Conservation (phyloP, 2,113 vertebrate species). For the Monarcha castaneiventris region DNA sequence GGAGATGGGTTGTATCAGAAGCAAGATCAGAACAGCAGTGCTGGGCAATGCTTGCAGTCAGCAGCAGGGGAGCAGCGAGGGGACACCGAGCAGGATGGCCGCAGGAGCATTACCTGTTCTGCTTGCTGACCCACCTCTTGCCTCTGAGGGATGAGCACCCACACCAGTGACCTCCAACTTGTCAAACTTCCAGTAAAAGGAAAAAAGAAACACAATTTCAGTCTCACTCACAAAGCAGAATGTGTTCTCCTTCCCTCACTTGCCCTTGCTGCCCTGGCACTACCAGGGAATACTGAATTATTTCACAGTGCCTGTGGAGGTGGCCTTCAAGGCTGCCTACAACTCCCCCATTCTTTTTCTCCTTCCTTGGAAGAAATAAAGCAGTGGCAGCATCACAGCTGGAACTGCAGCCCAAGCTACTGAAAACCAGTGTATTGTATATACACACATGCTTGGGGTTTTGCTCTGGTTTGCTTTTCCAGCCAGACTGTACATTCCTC, state of each 20-base stretch:
- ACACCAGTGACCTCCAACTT: background rate
- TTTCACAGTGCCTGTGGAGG: background rate
- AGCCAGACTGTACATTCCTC: background rate
- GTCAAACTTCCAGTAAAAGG: slow-evolving; percentile 16
- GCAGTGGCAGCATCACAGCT: background rate
- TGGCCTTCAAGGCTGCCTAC: background rate
- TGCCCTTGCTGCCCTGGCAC: background rate
- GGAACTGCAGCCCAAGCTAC: background rate
- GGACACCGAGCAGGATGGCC: accelerated
- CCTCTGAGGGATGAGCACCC: background rate
- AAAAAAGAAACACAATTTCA: slow-evolving; percentile 9
- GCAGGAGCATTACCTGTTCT: slow-evolving; percentile 55
- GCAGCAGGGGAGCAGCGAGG: background rate
- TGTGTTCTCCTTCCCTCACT: background rate
- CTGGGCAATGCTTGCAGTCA: background rate
- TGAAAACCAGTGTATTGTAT: background rate
- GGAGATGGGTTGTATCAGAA: background rate
- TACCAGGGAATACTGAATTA: background rate
- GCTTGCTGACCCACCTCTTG: slow-evolving; percentile 22
- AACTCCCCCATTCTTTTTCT: background rate
- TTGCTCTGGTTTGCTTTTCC: background rate
- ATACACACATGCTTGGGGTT: background rate
- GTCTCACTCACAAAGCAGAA: background rate
- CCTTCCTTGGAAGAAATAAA: background rate
- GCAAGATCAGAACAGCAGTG: background rate